Evolutionary conservation across 2,113 vertebrate genomes (phyloP).

Genomic region (Percopsis transmontana): DNA sequence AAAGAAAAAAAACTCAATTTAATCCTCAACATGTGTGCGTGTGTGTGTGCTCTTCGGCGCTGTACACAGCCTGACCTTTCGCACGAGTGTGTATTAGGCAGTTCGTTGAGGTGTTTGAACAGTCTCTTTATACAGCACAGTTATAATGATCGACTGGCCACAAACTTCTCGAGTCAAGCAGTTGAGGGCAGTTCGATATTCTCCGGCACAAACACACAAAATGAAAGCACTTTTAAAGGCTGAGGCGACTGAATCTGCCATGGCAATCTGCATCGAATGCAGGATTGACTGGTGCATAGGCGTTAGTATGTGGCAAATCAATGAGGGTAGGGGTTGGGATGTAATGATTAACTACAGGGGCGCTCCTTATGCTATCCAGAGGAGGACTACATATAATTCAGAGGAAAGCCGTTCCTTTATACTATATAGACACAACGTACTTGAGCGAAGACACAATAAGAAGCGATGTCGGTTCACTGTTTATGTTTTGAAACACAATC

Average conservation of each 20-base stretch:
- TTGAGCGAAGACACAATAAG: too few species aligned
- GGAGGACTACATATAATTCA: slow-evolving; percentile 7
- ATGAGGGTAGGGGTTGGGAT: slow-evolving; percentile 70
- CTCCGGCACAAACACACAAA: slow-evolving; percentile 73
- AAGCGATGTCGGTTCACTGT: too few species aligned
- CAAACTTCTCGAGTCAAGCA: slow-evolving; percentile 44
- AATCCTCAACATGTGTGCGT: neutral
- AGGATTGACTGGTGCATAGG: slow-evolving; percentile 52
- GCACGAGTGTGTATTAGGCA: slow-evolving; percentile 5
- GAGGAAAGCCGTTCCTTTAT: neutral
- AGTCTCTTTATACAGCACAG: slow-evolving; percentile 48
- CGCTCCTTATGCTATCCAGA: slow-evolving; percentile 59
- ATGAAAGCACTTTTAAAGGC: slow-evolving; percentile 69
- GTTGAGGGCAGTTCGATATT: slow-evolving; percentile 64
- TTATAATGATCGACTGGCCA: slow-evolving; percentile 59
- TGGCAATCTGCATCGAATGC: slow-evolving; percentile 66
- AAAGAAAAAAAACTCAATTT: slow-evolving; percentile 25
- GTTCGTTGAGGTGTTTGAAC: slow-evolving; percentile 40
- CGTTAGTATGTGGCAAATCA: slow-evolving; percentile 64
- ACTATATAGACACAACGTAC: too few species aligned
- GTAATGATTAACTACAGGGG: slow-evolving; percentile 73
- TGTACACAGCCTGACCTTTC: neutral
- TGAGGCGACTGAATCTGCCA: slow-evolving; percentile 56
- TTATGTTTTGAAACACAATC: too few species aligned
- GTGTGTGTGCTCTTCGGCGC: neutral